Evolutionary conservation across 1,140 invertebrate species (phyloP).

Genomic region (Nasonia giraulti): DNA sequence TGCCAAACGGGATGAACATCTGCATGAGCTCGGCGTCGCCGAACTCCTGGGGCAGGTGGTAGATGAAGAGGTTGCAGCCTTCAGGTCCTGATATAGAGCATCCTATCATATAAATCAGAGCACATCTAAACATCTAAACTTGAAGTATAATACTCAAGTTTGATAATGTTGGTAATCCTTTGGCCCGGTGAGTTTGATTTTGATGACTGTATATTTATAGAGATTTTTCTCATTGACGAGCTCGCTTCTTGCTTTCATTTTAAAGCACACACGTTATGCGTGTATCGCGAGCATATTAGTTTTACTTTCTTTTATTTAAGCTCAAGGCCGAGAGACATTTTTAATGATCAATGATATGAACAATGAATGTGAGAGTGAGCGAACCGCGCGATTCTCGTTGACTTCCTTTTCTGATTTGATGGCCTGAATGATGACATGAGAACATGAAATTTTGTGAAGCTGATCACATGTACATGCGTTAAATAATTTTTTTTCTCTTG

Average conservation of each 20-base stretch:
- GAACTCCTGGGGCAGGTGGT: conserved; percentile 99
- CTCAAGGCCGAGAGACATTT: conserved; percentile 45
- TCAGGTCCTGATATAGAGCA: conserved; percentile 97
- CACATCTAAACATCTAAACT: conserved; percentile 75
- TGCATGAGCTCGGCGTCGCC: conserved; percentile 98
- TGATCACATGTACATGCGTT: conserved; percentile 42
- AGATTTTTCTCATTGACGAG: background rate
- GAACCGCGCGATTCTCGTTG: conserved; percentile 62
- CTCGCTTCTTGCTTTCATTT: conserved; percentile 1
- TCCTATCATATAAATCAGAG: conserved; percentile 83
- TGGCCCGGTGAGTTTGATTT: conserved; percentile 6
- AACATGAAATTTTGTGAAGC: conserved; percentile 43
- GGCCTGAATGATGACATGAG: conserved; percentile 37
- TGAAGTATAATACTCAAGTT: conserved; percentile 76
- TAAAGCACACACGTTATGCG: conserved; percentile 2
- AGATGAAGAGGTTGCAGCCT: conserved; percentile 99
- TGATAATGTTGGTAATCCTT: conserved; percentile 1
- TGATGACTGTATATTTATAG: background rate
- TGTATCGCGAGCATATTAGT: background rate
- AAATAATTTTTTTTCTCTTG: background rate
- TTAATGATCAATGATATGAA: conserved; percentile 54
- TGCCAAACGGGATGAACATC: conserved; percentile 99
- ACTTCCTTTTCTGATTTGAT: conserved; percentile 15
- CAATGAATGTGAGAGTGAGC: conserved; percentile 64
- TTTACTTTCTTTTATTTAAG: conserved; percentile 20